phyloP scores from a whole-genome alignment of 2,113 vertebrate genomes.

The Cryptotis parvus region DNA sequence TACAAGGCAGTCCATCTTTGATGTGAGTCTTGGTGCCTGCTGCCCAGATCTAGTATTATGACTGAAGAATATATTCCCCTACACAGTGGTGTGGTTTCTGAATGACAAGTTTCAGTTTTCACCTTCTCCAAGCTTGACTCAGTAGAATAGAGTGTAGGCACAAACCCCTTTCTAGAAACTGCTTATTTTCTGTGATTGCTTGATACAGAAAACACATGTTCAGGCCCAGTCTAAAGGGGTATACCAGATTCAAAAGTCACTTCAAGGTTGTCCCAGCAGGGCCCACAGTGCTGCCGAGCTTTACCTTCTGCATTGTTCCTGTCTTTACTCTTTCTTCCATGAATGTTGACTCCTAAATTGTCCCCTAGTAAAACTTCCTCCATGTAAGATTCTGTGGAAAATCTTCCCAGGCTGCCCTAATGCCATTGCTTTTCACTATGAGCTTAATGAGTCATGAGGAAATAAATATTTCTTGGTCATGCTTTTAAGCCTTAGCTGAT shows the following conservation, averaged over 20 bases:
- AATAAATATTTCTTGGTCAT: not conserved
- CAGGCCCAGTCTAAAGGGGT: no score
- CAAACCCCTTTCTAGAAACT: not conserved
- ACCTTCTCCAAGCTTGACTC: not conserved
- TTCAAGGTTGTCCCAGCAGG: not conserved
- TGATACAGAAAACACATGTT: not conserved
- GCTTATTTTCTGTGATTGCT: not conserved
- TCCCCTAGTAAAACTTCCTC: not conserved
- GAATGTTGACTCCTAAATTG: not conserved
- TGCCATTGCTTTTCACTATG: not conserved
- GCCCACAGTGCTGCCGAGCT: no score
- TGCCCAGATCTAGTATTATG: not conserved
- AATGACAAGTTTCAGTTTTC: not conserved
- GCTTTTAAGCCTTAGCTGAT: not conserved
- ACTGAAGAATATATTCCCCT: not conserved
- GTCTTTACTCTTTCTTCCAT: not conserved
- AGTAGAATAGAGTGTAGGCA: not conserved
- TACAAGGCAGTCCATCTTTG: not conserved
- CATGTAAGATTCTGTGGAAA: not conserved
- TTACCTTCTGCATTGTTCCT: no score
- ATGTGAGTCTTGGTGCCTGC: not conserved
- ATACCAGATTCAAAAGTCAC: no score
- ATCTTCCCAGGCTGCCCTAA: not conserved
- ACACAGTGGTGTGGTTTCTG: not conserved
- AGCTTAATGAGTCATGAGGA: not conserved